Conservation (phyloP, 1,140 invertebrate species). For the Plectrocnemia conspersa region DNA sequence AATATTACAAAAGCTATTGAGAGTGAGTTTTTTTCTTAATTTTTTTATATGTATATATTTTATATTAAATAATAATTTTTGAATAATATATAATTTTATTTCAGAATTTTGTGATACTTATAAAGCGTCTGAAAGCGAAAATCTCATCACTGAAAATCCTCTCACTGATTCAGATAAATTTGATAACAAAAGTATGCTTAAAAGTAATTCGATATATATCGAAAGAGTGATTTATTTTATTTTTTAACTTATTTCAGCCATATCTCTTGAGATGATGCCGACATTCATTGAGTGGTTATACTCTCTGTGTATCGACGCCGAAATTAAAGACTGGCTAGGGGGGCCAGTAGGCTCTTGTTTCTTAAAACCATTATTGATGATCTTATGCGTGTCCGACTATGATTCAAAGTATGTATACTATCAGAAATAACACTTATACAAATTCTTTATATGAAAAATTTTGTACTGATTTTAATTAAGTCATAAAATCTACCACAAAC, state of each 20-base stretch:
- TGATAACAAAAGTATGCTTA: neutral
- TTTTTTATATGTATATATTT: neutral
- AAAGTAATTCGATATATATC: slow-evolving; percentile 7
- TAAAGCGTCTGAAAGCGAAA: slow-evolving; percentile 1
- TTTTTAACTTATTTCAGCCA: too few species aligned
- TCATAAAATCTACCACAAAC: too few species aligned
- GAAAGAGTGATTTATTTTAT: slow-evolving; percentile 9
- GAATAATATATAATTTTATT: slow-evolving; percentile 11
- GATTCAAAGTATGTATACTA: slow-evolving; percentile 43
- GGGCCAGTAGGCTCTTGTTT: slow-evolving; percentile 70
- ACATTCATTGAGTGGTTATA: slow-evolving; percentile 76
- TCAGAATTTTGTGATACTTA: slow-evolving; percentile 26
- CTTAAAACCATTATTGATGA: slow-evolving; percentile 73
- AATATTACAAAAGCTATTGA: slow-evolving; percentile 41
- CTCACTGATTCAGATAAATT: slow-evolving; percentile 30
- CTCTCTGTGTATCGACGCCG: slow-evolving; percentile 70
- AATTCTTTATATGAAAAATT: too few species aligned
- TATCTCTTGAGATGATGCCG: slow-evolving; percentile 48
- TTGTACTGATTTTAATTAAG: too few species aligned
- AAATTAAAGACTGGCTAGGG: slow-evolving; percentile 84
- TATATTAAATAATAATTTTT: neutral
- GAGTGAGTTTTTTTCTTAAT: slow-evolving; percentile 33
- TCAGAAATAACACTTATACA: too few species aligned
- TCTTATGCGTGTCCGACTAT: slow-evolving; percentile 63
- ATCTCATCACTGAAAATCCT: neutral